Base-by-base conservation (phyloP, 2,113 vertebrate species). In the Gymnocephalus cernua region DNA sequence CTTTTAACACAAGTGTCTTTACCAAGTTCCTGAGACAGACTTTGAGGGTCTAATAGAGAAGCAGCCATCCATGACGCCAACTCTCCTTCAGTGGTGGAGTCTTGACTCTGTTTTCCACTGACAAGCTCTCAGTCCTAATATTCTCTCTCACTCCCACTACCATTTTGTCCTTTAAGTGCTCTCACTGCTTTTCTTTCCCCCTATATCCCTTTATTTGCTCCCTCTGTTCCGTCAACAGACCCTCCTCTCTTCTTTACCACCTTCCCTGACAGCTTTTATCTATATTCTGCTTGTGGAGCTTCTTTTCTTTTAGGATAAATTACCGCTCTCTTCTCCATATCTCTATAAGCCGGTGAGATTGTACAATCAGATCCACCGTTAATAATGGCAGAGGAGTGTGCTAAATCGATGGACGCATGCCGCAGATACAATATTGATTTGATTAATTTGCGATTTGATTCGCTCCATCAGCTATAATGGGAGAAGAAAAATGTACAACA, bases 361-460 rank as follows among this genome's bases (percentile, higher is more conserved):
- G 78, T 45, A 81, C 79, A 56, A 57, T 88, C 81, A 66, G 84
- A 89, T 81, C 64, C 41, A 29, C 74, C 68, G 27, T 80, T 83
- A 84, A 80, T 79, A 89, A 88, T 51, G 61, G 45, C 45, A 5
- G 44, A 47, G 62, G 76, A 64, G 84, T 88, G 82, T 85, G 86
- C 71, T 59, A 82, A 90, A 88, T 93, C 84, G 72, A 87, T 83
- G 67, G 75, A 87, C 83, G 76, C 79, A 47, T 83, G 74, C 72
- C 41, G 11, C 58, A 79, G 79, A 88, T 85, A 74, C 54, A 77
- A 86, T 92, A 92, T 92, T 92, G 90, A 92, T 91, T 92, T 92
- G 81, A 91, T 93, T 93, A 83, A 93, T 92, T 78, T 75, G 79
- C 11, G 15, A 92, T 92, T 91, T 85, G 90, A 91, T 80, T 27